phyloP scores from a whole-genome alignment of 2,888 invertebrate species.

The Noctua comes region DNA sequence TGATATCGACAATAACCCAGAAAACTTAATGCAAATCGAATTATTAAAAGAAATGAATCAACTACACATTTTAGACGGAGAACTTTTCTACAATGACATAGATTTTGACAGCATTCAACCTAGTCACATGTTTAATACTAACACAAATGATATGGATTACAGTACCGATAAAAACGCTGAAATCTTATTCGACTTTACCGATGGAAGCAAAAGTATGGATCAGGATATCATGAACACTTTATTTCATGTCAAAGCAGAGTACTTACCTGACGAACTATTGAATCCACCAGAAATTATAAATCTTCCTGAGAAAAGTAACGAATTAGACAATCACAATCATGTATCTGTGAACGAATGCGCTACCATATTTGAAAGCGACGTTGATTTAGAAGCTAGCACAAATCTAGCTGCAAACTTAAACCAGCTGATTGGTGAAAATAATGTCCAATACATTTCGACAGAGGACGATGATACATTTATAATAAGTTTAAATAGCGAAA shows the following conservation, averaged over 20 bases:
- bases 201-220: constrained; percentile 79
- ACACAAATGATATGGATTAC: constrained; percentile 79
- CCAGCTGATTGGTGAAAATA: constrained; percentile 86
- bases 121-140: constrained; percentile 81
- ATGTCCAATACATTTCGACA: constrained; percentile 86
- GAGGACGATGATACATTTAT: constrained; percentile 88
- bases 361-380: constrained; percentile 87
- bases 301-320: constrained; percentile 68
- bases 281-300: constrained; percentile 74
- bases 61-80: constrained; percentile 84
- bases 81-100: constrained; percentile 84
- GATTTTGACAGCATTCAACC: constrained; percentile 86
- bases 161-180: constrained; percentile 76
- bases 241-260: constrained; percentile 78
- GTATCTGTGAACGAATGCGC: constrained; percentile 84
- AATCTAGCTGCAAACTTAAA: constrained; percentile 87
- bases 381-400: constrained; percentile 86
- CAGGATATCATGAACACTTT: constrained; percentile 85
- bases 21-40: constrained; percentile 85
- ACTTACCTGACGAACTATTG: constrained; percentile 81
- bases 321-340: constrained; percentile 66
- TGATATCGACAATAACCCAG: constrained; percentile 72
- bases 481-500: constrained; percentile 86
- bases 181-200: constrained; percentile 81
- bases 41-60: constrained; percentile 86